phyloP scores from a whole-genome alignment of 2,888 invertebrate genomes.

The Synanthedon myopaeformis region DNA sequence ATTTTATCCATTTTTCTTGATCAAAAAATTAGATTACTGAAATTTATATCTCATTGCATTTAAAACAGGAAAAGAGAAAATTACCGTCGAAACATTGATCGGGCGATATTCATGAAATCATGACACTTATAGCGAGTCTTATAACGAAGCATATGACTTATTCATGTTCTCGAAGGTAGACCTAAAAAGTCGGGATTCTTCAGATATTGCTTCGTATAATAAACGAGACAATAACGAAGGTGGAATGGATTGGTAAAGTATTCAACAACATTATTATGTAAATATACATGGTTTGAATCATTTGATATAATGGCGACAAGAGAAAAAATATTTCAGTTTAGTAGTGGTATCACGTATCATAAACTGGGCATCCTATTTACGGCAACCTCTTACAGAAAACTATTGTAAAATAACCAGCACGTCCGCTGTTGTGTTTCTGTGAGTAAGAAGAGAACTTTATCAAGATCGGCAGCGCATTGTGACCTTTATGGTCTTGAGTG shows the following conservation, averaged over 20 bases:
- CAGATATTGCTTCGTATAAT: slow-evolving; percentile 42
- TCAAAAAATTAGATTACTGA: too few species aligned
- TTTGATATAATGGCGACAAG: background rate
- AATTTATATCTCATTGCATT: too few species aligned
- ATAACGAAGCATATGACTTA: slow-evolving; percentile 64
- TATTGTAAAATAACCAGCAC: too few species aligned
- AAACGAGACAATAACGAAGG: slow-evolving; percentile 51
- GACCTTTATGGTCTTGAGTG: too few species aligned
- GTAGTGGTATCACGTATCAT: too few species aligned
- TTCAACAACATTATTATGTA: background rate
- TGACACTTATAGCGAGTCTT: slow-evolving; percentile 49
- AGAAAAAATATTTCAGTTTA: too few species aligned
- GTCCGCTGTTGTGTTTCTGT: too few species aligned
- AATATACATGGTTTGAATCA: slow-evolving; percentile 2
- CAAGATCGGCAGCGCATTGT: too few species aligned
- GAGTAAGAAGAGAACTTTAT: too few species aligned
- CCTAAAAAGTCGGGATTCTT: slow-evolving; percentile 50
- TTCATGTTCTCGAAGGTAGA: slow-evolving; percentile 54
- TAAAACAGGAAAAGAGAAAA: background rate
- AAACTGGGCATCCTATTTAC: too few species aligned
- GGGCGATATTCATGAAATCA: slow-evolving; percentile 21
- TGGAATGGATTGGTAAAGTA: background rate
- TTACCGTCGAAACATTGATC: slow-evolving; percentile 9
- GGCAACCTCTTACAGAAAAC: too few species aligned
- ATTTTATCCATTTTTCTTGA: too few species aligned